A percentile compares a stretch with the other conserved stretches of the same genome.
phyloP scores from a whole-genome alignment of 2,797 vertebrate species.

The Takifugu ocellatus region DNA sequence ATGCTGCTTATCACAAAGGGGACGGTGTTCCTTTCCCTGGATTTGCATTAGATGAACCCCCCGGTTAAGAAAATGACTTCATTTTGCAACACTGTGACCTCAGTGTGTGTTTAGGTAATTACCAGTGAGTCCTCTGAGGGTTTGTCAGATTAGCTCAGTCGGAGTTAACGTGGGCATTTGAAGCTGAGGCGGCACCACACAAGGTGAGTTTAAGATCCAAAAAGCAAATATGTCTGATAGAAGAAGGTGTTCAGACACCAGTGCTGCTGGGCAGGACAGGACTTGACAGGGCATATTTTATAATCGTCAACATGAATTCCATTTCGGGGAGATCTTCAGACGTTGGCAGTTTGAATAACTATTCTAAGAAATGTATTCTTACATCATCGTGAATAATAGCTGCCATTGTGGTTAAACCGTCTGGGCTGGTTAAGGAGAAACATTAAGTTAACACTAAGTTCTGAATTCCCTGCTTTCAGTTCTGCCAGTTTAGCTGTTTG shows the following conservation, averaged over 20 bases:
- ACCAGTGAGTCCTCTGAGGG: constrained; percentile 28
- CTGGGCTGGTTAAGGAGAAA: constrained; percentile 66
- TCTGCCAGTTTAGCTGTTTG: constrained; percentile 44
- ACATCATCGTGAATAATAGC: constrained; percentile 44
- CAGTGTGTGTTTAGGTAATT: constrained; percentile 49
- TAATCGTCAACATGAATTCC: constrained; percentile 42
- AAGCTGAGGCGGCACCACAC: constrained; percentile 7
- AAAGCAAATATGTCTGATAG: no score
- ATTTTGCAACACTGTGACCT: constrained; percentile 27
- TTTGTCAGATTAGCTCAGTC: no score
- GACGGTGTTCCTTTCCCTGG: constrained; percentile 8
- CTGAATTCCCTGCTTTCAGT: constrained; percentile 48
- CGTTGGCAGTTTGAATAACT: constrained; percentile 27
- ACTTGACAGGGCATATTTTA: no score
- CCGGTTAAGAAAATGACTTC: constrained; percentile 17
- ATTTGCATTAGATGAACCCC: constrained; percentile 26
- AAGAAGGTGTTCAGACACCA: no score
- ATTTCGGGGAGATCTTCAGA: constrained; percentile 22
- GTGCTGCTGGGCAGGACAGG: no score
- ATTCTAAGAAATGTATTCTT: constrained; percentile 38
- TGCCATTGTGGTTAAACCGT: constrained; percentile 28
- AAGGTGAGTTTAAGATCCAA: constrained; percentile 32
- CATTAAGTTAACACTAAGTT: constrained; percentile 69
- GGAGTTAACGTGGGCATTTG: not conserved
- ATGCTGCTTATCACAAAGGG: not conserved